Evolutionary conservation across 2,113 vertebrate genomes (phyloP).

Genomic region (Lycaon pictus): DNA sequence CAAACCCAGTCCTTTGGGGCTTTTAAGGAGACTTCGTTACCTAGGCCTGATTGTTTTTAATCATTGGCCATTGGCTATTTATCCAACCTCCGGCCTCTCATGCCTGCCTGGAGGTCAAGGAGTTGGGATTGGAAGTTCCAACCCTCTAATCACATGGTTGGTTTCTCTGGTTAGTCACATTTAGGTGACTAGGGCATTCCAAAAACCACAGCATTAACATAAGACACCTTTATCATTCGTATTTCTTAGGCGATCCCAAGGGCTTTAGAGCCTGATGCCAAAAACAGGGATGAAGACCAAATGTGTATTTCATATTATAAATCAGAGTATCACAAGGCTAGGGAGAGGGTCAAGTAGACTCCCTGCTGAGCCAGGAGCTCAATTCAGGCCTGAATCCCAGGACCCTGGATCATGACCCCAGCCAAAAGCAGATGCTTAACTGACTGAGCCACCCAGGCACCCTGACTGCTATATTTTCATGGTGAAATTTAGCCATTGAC

Average conservation of each 20-base stretch:
- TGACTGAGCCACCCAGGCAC: too few species aligned
- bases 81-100: background rate
- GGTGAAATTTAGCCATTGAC: background rate
- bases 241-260: background rate
- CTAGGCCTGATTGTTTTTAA: background rate
- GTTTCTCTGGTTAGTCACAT: background rate
- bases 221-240: background rate
- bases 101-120: background rate
- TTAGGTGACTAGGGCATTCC: background rate
- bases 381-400: too few species aligned
- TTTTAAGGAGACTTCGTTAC: background rate
- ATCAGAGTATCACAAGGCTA: background rate
- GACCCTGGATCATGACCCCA: too few species aligned
- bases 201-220: background rate
- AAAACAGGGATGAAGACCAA: background rate
- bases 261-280: background rate
- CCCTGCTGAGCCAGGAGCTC: too few species aligned
- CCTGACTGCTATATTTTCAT: background rate
- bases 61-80: background rate
- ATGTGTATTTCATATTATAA: background rate
- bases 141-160: too few species aligned
- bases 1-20: background rate
- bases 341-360: too few species aligned
- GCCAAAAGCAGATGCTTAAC: too few species aligned
- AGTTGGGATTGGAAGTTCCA: background rate